Percentiles rank a stretch among this genome's conserved stretches.
These are phyloP conservation scores for Mesorhabditis sp. DNA, from an alignment of 2,888 invertebrate genomes.

Conservation along the genomic window DNA sequence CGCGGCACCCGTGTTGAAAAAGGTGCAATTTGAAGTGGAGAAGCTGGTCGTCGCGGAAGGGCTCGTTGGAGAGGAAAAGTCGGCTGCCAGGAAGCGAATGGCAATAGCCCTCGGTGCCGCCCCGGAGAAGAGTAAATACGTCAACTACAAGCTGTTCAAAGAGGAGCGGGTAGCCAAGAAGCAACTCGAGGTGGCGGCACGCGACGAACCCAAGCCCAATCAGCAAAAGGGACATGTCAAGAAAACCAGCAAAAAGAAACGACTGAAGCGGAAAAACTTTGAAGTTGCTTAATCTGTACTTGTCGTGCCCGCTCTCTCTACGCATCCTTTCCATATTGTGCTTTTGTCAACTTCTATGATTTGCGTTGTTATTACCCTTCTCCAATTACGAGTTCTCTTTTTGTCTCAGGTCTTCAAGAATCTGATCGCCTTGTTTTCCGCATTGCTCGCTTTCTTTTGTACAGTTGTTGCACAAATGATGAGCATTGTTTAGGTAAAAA, in stretches of 20 bases:
- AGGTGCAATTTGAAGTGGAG: background rate
- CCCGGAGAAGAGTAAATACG: constrained; percentile 1
- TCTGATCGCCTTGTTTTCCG: too few species aligned
- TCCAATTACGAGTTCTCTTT: too few species aligned
- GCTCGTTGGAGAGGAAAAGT: background rate
- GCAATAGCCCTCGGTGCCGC: constrained; percentile 3
- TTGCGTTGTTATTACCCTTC: too few species aligned
- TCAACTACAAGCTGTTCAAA: background rate
- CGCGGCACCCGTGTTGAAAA: background rate
- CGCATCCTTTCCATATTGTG: too few species aligned
- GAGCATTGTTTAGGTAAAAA: background rate
- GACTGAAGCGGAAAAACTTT: background rate
- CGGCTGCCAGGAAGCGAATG: background rate
- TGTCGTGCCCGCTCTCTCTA: background rate
- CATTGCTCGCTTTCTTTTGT: too few species aligned
- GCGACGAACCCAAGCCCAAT: too few species aligned
- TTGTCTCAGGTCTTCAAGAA: too few species aligned
- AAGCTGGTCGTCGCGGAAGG: constrained; percentile 1
- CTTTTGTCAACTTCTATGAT: too few species aligned
- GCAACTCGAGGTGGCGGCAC: too few species aligned
- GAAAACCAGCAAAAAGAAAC: background rate
- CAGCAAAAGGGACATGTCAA: too few species aligned
- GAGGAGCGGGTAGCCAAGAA: background rate
- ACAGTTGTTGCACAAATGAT: too few species aligned
- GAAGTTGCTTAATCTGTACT: background rate